phyloP scores from a whole-genome alignment of 2,888 invertebrate species.

The Caenorhabditis sp. region DNA sequence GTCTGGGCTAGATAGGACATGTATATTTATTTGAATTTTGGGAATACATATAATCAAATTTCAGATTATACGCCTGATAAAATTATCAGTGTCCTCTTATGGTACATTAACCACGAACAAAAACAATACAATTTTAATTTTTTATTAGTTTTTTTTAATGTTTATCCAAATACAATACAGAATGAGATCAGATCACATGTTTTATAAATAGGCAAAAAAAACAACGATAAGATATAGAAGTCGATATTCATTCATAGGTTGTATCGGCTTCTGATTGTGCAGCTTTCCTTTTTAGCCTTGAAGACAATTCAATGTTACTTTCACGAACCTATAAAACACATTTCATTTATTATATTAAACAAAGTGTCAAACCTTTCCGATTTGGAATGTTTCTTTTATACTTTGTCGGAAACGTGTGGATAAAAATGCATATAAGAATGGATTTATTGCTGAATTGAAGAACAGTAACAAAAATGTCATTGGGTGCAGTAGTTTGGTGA shows the following conservation, averaged over 20 bases:
- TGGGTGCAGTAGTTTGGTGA: conserved; percentile 74
- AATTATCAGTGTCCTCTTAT: not conserved
- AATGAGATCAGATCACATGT: not conserved
- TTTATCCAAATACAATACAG: not conserved
- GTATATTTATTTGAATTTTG: too few relatives aligned
- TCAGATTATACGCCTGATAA: too few relatives aligned
- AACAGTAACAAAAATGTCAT: conserved; percentile 86
- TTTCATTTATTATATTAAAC: not conserved
- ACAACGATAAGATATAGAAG: not conserved
- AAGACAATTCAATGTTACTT: conserved; percentile 35
- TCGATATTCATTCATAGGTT: conserved; percentile 13
- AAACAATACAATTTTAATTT: not conserved
- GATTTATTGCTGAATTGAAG: conserved; percentile 89
- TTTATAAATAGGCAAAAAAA: not conserved
- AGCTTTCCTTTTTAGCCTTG: conserved; percentile 22
- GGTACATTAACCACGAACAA: not conserved
- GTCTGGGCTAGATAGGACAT: too few relatives aligned
- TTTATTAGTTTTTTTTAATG: not conserved
- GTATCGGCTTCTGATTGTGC: conserved; percentile 34
- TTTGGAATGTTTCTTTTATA: conserved; percentile 81
- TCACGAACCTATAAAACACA: conserved; percentile 33
- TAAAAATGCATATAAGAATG: conserved; percentile 86
- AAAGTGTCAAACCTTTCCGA: conserved; percentile 68
- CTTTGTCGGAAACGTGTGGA: conserved; percentile 84
- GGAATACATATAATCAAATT: too few relatives aligned